These are phyloP conservation scores for Drosophila pectinifera DNA, from an alignment of 1,140 invertebrate species.

Conservation along the genomic window DNA sequence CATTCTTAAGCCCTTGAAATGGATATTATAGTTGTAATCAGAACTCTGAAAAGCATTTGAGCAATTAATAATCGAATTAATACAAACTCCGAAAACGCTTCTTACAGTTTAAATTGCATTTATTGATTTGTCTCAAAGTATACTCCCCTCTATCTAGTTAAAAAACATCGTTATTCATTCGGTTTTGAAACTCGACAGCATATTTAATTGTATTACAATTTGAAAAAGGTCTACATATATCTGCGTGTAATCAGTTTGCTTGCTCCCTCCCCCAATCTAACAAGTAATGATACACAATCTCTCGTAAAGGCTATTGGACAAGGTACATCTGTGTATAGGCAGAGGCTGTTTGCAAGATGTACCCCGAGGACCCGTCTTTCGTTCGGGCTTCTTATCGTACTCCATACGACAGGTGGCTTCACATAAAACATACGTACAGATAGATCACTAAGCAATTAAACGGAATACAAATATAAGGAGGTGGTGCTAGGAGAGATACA, in stretches of 20 bases:
- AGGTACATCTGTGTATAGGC: slow-evolving; percentile 22
- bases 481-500: slow-evolving; percentile 27
- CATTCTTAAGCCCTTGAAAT: neutral
- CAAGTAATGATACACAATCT: slow-evolving; percentile 41
- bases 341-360: slow-evolving; percentile 27
- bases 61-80: too few relatives aligned
- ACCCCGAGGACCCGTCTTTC: slow-evolving; percentile 28
- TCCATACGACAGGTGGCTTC: slow-evolving; percentile 23
- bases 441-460: slow-evolving; percentile 28
- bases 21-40: neutral
- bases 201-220: slow-evolving; percentile 45
- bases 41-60: too few relatives aligned
- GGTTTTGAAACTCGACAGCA: slow-evolving; percentile 28
- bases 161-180: slow-evolving; percentile 7
- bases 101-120: too few relatives aligned
- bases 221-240: slow-evolving; percentile 48
- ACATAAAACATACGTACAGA: slow-evolving; percentile 24
- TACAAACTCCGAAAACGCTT: too few relatives aligned
- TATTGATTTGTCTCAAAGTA: too few relatives aligned
- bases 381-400: slow-evolving; percentile 11
- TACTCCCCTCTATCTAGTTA: neutral
- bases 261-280: slow-evolving; percentile 41
- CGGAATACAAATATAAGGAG: slow-evolving; percentile 23
- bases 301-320: slow-evolving; percentile 35
- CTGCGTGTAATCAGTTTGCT: slow-evolving; percentile 28